Percentiles rank a stretch among this genome's conserved stretches.
These are phyloP conservation scores for Molorchus minor DNA, from an alignment of 2,888 invertebrate genomes.

Conservation along the genomic window DNA sequence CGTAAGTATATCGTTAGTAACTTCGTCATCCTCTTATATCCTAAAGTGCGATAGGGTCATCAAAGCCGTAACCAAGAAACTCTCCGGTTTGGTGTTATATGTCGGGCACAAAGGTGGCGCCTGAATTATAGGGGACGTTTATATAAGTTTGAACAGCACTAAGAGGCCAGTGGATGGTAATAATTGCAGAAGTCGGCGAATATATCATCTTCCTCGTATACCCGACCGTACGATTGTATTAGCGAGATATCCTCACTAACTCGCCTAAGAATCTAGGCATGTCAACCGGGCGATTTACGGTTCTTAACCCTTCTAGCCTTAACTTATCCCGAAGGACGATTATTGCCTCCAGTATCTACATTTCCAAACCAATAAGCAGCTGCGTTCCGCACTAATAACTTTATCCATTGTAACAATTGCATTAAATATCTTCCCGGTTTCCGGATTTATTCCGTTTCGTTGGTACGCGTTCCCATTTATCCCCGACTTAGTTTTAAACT, in stretches of 20 bases:
- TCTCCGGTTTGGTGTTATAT: background rate
- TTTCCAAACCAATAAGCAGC: slow-evolving; percentile 58
- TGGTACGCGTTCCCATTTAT: too few species aligned
- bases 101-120: slow-evolving; percentile 34
- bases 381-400: slow-evolving; percentile 48
- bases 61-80: background rate
- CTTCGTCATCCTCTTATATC: too few species aligned
- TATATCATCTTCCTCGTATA: slow-evolving; percentile 53
- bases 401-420: slow-evolving; percentile 25
- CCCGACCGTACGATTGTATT: slow-evolving; percentile 52
- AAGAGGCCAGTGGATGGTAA: slow-evolving; percentile 50
- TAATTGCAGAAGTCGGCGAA: slow-evolving; percentile 55
- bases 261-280: slow-evolving; percentile 56
- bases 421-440: slow-evolving; percentile 16
- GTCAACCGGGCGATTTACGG: slow-evolving; percentile 54
- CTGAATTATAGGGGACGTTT: slow-evolving; percentile 36
- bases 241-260: slow-evolving; percentile 55
- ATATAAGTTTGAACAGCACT: slow-evolving; percentile 37
- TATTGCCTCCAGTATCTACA: slow-evolving; percentile 52
- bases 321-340: slow-evolving; percentile 45
- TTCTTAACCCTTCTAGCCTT: slow-evolving; percentile 55
- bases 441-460: slow-evolving; percentile 7
- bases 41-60: background rate
- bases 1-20: too few species aligned
- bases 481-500: too few species aligned